Base-by-base conservation (phyloP, 2,113 vertebrate genomes). In the Chionodraco myersi region DNA sequence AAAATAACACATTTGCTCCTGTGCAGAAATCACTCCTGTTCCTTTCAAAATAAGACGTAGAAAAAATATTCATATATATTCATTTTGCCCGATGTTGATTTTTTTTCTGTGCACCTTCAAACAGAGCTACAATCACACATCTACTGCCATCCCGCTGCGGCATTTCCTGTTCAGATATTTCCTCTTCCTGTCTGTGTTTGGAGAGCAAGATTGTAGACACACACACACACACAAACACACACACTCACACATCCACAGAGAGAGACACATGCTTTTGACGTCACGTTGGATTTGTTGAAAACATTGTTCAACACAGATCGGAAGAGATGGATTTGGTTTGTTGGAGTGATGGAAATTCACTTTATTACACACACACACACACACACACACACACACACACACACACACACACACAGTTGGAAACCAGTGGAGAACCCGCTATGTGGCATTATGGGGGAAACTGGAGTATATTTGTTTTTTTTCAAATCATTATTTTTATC, bases 141-240 rank as follows among this genome's bases (percentile, higher is more conserved):
- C 59, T 48, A 65, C 71, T 82, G 79, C 72, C 84, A 82, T 84
- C 65, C 80, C 72, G 57, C 26, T 15, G n/a, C 18, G 65, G 83
- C 77, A 88, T 82, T 90, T 92, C 90, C 89, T 89, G 57, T 83
- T 59, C 86, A 79, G 84, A 73, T 66, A 84, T 75, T 88, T 92
- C 92, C 91, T 85, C 79, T 90, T 93, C 89, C 92, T 67, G 89
- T 82, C 65, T 61, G 75, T 84, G 83, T 83, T 88, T 83, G 51
- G 74, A 64, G 51, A 75, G 66, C 3, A 10, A n/a, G 45, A 7
- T 21, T 49, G 44, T 14, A 54, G 9, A 45, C 30, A 34, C 75
- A 26, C 16, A 69, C 47, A 64, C 34, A 69, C 62, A 49, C 41
- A 23, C 61, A 68, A 2, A 56, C 36, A 41, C 71, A 57, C 16